phyloP scores from a whole-genome alignment of 2,113 vertebrate species.

The Fulmarus glacialis region DNA sequence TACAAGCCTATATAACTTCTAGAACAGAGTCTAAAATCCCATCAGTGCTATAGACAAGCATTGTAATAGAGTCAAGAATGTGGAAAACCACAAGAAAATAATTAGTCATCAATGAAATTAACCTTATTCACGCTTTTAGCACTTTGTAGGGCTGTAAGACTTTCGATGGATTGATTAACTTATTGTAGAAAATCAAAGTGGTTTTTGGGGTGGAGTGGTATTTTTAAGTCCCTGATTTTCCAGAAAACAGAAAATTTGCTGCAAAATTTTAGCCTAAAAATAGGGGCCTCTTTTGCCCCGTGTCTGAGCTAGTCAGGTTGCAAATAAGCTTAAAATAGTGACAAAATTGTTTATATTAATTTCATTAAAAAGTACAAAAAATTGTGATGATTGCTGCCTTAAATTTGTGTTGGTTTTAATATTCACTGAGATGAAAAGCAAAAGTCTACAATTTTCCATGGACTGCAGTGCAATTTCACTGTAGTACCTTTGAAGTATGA shows the following conservation, averaged over 20 bases:
- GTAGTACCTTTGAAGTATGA: not conserved
- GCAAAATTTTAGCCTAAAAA: not conserved
- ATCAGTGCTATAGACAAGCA: not conserved
- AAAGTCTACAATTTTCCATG: not conserved
- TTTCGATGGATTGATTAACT: not conserved
- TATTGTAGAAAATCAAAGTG: not conserved
- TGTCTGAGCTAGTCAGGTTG: not conserved
- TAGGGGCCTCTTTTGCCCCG: not conserved
- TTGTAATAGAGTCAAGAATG: not conserved
- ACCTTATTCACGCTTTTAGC: not conserved
- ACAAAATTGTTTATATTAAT: not conserved
- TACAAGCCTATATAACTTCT: not conserved
- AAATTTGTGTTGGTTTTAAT: not conserved
- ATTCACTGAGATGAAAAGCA: not conserved
- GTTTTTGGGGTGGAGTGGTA: not conserved
- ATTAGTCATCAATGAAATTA: not conserved
- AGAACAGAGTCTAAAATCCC: not conserved
- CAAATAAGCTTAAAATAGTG: not conserved
- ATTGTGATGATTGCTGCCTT: not conserved
- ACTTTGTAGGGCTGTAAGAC: not conserved
- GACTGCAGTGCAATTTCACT: not conserved
- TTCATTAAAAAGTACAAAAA: not conserved
- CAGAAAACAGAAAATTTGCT: not conserved
- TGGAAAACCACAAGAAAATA: slow-evolving; percentile 22
- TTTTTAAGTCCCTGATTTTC: not conserved